Evolutionary conservation across 1,140 invertebrate genomes (phyloP), one percentile per base, ranked within the genome.

Genomic region (Drosophila rhopaloa): DNA sequence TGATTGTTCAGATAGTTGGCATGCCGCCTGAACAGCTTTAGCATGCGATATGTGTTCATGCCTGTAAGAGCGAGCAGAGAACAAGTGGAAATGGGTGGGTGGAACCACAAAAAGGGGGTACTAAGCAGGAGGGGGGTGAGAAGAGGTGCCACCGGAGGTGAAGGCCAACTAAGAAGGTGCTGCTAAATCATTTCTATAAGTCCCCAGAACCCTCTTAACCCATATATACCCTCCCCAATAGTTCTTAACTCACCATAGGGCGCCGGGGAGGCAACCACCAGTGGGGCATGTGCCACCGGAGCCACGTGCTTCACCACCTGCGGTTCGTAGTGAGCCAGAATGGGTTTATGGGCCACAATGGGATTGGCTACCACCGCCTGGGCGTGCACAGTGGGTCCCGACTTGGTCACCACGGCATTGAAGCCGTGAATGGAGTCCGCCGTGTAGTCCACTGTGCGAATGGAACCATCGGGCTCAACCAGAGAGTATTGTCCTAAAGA

Each of bases 391-490:
- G 93, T 93, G 46, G 95, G 93, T 4, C 92, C 94, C 9, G 93
- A 93, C 79, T 94, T 94, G 1, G 93, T 93, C 0, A 94, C 94
- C 2, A 94, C 93, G 4, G 94, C 94, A 70, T 94, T 94, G 79
- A 94, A 94, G 7, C 94, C 94, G 60, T 94, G 93, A 27, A 93
- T 89, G 0, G 93, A 66, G 63, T 95, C 94, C 0, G 94, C 94
- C 2, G 94, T 94, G 76, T 95, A 95, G 66, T 95, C 94, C 11
- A 95, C 95, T 14, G 94, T 95, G 51, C 95, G 93, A 10, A 94
- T 93, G 13, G 95, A 94, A 44, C 96, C 95, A 75, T 96, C 95
- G 14, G 95, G 93, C 81, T 96, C 95, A 27, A 95, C 93, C 35
- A 95, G 92, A 2, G 94, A 94, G 74, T 95, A 95, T 91, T 95